Evolutionary conservation across 2,113 vertebrate species (phyloP), one percentile per base, ranked within the genome.

Genomic region (Laticauda colubrina): DNA sequence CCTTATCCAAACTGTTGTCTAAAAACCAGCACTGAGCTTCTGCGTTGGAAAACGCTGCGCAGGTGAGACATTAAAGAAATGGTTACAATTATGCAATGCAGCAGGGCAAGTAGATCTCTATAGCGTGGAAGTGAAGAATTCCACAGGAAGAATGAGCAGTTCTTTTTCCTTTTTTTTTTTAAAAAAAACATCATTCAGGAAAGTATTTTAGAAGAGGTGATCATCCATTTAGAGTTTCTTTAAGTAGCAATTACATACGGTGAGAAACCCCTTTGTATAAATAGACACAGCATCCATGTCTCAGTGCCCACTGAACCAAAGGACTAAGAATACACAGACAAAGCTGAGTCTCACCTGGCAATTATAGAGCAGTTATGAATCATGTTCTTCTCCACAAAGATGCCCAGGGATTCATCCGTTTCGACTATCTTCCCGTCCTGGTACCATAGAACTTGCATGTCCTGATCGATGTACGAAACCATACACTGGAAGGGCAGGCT

Each of bases 401-500:
- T 99, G 57, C 99, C 99, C 95, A 98, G 98, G 0, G 99, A 98
- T 89, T 99, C 99, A 87, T 99, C 98, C 0, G 98, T 97, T 96
- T 98, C 98, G 81, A 99, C 99, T 95, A 98, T 98, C 88, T 98
- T 98, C 86, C 99, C 99, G 45, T 99, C 98, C 95, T 99, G 99
- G 96, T 99, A 99, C 99, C 99, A 99, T 20, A 99, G 95, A 91
- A 99, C 99, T 94, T 99, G 98, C 99, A 99, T 99, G 96, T 99
- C 99, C 95, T 98, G 98, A 21, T 99, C 98, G 92, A 99, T 98
- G 21, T 99, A 99, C 0, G 99, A 99, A 64, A 98, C 99, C 98
- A 99, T 98, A 92, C 99, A 99, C 93, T 99, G 99, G 96, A 99
- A 99, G 0, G 99, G 99, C 85, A 99, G 98, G 94, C 98, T 99